Conservation (phyloP, 1,140 invertebrate species). For the Coenobita brevimanus region DNA sequence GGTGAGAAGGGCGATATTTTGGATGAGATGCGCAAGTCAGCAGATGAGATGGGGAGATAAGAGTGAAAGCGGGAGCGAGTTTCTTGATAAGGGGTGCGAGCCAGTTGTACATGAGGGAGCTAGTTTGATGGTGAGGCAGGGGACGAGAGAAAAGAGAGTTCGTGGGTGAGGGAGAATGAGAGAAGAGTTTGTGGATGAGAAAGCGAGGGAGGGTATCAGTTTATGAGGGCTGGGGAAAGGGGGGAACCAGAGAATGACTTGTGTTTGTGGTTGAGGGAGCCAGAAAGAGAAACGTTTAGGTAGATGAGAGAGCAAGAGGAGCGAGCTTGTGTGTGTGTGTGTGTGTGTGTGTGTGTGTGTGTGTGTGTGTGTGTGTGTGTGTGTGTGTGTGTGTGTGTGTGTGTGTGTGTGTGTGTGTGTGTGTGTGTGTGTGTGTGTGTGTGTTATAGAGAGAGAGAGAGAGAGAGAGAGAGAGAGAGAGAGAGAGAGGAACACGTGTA, state of each 20-base stretch:
- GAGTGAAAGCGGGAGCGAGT: no score
- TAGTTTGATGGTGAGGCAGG: background rate
- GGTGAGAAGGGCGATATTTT: no score
- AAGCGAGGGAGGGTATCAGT: background rate
- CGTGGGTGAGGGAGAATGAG: background rate
- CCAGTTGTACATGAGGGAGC: background rate
- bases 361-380: background rate
- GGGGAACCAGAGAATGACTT: background rate
- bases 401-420: slow-evolving; percentile 1
- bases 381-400: slow-evolving; percentile 5
- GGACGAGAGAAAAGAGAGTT: background rate
- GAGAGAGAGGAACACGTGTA: background rate
- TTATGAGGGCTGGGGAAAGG: background rate
- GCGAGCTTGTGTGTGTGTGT: background rate
- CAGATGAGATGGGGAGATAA: no score
- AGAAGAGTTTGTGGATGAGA: background rate
- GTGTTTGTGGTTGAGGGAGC: background rate
- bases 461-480: background rate
- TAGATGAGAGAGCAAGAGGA: no score
- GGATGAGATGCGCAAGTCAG: no score
- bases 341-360: slow-evolving; percentile 17
- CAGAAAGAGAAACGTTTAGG: no score
- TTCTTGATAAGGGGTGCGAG: background rate
- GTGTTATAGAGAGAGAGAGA: background rate
- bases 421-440: background rate